Evolutionary conservation across 2,113 vertebrate genomes (phyloP).

Genomic region (Thermophis baileyi): DNA sequence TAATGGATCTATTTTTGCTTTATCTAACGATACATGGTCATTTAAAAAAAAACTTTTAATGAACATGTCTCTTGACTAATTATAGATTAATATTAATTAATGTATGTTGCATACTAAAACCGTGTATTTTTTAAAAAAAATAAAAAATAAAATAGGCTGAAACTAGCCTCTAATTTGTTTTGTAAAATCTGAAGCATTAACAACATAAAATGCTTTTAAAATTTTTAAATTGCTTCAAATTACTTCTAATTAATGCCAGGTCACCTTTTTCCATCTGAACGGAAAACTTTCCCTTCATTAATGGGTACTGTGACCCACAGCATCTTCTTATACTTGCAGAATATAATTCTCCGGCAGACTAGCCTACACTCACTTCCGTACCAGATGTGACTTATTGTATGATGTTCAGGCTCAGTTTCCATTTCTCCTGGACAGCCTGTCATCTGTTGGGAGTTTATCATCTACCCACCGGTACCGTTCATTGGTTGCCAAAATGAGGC

Average conservation of each 20-base stretch:
- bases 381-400: conserved; percentile 94
- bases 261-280: conserved; percentile 82
- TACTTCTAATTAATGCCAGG: conserved; percentile 94
- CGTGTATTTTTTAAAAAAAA: conserved; percentile 1
- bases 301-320: conserved; percentile 77
- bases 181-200: conserved; percentile 75
- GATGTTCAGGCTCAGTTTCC: conserved; percentile 83
- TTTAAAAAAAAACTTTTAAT: conserved; percentile 42
- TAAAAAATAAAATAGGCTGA: conserved; percentile 54
- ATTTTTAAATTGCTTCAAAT: conserved; percentile 87
- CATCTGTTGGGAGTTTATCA: conserved; percentile 82
- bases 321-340: conserved; percentile 69
- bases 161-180: conserved; percentile 71
- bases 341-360: conserved; percentile 75
- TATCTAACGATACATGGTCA: conserved; percentile 57
- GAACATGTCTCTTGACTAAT: conserved; percentile 62
- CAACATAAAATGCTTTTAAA: conserved; percentile 69
- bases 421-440: conserved; percentile 81
- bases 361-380: conserved; percentile 78
- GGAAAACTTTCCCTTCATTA: conserved; percentile 77
- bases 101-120: conserved; percentile 53
- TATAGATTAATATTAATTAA: conserved; percentile 22
- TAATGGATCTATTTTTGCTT: conserved; percentile 60
- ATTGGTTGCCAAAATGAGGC: conserved; percentile 86
- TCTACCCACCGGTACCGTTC: conserved; percentile 83